Percentiles rank a stretch among this genome's conserved stretches.
These are phyloP conservation scores for Agriopis leucophaearia DNA, from an alignment of 2,888 invertebrate genomes.

Conservation along the genomic window DNA sequence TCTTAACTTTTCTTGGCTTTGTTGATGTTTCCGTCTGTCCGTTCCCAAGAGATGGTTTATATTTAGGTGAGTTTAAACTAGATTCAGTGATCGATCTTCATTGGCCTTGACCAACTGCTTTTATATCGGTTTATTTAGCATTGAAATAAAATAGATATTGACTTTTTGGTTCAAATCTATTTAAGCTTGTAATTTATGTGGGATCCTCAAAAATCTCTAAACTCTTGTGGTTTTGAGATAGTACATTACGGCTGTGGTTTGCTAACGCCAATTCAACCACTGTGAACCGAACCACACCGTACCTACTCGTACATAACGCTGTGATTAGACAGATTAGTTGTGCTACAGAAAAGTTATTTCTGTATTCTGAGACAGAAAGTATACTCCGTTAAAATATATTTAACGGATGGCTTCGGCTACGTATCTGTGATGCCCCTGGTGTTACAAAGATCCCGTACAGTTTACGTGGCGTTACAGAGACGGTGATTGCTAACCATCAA, in stretches of 20 bases:
- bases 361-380: neutral
- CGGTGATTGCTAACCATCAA: too few relatives aligned
- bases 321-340: neutral
- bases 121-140: neutral
- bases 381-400: neutral
- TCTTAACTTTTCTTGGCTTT: conserved; percentile 26
- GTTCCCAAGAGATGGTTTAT: conserved; percentile 9
- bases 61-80: conserved; percentile 2
- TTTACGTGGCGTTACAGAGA: too few relatives aligned
- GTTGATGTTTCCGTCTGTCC: conserved; percentile 22
- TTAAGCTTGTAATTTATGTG: neutral
- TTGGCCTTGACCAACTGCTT: conserved; percentile 4
- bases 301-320: neutral
- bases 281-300: conserved; percentile 9
- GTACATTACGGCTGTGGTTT: conserved; percentile 20
- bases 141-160: neutral
- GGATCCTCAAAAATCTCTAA: conserved; percentile 1
- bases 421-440: too few relatives aligned
- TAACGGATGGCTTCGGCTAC: too few relatives aligned
- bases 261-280: neutral
- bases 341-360: too few relatives aligned
- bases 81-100: conserved; percentile 6
- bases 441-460: too few relatives aligned
- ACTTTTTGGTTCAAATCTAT: neutral
- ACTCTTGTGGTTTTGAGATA: conserved; percentile 20